Conservation (phyloP, 2,797 vertebrate species). For the Gallinago nigripennis region DNA sequence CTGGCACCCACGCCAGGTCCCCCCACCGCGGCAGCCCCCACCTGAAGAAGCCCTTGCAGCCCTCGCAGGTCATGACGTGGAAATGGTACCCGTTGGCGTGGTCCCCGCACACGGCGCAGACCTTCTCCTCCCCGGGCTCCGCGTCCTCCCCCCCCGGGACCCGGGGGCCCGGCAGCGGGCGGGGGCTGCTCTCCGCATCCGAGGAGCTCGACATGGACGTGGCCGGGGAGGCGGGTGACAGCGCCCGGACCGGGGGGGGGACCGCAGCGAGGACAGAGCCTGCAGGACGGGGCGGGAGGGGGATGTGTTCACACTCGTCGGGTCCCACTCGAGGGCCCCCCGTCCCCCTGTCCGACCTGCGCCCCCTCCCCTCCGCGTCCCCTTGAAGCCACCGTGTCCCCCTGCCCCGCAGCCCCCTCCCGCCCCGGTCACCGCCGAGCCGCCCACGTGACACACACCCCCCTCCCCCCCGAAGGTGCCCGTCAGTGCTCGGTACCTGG, state of each 20-base stretch:
- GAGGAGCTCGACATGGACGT: neutral
- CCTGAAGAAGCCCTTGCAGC: conserved; percentile 98
- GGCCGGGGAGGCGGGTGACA: fast-evolving
- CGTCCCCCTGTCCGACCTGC: fast-evolving
- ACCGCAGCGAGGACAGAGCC: fast-evolving
- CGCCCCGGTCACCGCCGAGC: no score
- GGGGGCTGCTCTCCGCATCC: neutral
- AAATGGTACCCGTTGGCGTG: conserved; percentile 73
- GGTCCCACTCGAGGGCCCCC: neutral
- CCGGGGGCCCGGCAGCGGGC: neutral
- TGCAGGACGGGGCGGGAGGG: neutral
- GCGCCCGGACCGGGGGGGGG: fast-evolving
- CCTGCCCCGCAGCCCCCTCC: fast-evolving
- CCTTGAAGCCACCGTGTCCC: fast-evolving
- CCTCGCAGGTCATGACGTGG: conserved; percentile 88
- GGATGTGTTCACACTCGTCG: fast-evolving
- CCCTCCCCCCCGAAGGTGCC: no score
- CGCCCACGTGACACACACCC: fast-evolving
- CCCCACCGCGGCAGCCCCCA: neutral
- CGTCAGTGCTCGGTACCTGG: neutral
- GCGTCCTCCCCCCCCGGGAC: neutral
- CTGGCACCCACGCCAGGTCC: no score
- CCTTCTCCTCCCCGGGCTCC: neutral
- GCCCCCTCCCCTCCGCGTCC: fast-evolving
- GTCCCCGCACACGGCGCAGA: conserved; percentile 71